Percentiles rank a stretch among this genome's conserved stretches.
phyloP scores from a whole-genome alignment of 2,888 invertebrate genomes.

The Trissolcus japonicus region DNA sequence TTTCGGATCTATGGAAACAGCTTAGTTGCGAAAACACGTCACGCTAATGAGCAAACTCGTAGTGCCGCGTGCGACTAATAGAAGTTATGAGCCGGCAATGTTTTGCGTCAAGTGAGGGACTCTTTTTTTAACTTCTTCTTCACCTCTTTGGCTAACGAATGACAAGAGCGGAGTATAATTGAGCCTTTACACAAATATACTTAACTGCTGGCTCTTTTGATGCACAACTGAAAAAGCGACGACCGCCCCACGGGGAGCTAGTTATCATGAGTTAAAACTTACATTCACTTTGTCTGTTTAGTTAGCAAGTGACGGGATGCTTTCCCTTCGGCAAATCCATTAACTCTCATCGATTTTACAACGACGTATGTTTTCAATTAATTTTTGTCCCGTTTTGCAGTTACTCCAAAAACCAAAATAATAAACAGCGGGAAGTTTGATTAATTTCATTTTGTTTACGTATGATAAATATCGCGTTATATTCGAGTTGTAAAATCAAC shows the following conservation, averaged over 20 bases:
- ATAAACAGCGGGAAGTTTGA: too few relatives aligned
- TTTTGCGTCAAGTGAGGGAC: too few relatives aligned
- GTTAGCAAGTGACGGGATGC: conserved; percentile 14
- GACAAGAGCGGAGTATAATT: neutral
- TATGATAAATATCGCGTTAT: too few relatives aligned
- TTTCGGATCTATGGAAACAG: too few relatives aligned
- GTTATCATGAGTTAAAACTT: conserved; percentile 22
- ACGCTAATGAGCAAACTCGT: too few relatives aligned
- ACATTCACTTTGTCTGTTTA: conserved; percentile 22
- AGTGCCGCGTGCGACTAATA: too few relatives aligned
- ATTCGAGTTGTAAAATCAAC: too few relatives aligned
- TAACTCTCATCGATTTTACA: neutral
- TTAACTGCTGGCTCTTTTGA: conserved; percentile 9
- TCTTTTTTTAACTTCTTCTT: too few relatives aligned
- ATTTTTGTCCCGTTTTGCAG: neutral
- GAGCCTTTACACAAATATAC: conserved; percentile 22
- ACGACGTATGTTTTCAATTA: conserved; percentile 1
- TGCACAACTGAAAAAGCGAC: neutral
- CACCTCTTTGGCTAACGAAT: too few relatives aligned
- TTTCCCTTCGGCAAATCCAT: neutral
- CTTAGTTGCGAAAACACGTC: too few relatives aligned
- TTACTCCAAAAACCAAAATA: neutral
- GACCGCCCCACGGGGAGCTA: conserved; percentile 16
- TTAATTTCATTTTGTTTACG: neutral
- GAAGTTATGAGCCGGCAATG: too few relatives aligned